phyloP scores from a whole-genome alignment of 2,113 vertebrate genomes.

The Macaca mulatta region DNA sequence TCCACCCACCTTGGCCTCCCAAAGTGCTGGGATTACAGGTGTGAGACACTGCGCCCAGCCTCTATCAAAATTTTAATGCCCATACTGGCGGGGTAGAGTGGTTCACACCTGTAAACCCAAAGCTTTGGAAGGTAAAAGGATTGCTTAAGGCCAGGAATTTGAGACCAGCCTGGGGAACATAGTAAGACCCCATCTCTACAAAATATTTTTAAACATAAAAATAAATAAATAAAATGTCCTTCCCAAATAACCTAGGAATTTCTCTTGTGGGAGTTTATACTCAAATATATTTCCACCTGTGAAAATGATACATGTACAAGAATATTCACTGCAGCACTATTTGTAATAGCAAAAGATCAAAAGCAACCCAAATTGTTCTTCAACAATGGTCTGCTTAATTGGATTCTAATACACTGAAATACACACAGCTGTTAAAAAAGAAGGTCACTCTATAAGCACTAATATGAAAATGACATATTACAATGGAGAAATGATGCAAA shows the following conservation, averaged over 20 bases:
- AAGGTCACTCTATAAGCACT: not conserved
- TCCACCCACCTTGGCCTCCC: too few species aligned
- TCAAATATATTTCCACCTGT: not conserved
- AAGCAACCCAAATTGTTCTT: not conserved
- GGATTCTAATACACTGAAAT: not conserved
- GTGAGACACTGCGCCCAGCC: too few species aligned
- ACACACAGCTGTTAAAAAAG: not conserved
- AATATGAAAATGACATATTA: not conserved
- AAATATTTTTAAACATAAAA: too few species aligned
- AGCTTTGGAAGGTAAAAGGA: too few species aligned
- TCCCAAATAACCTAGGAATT: not conserved
- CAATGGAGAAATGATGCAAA: not conserved
- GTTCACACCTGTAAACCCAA: too few species aligned
- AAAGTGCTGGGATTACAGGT: too few species aligned
- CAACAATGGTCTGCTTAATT: not conserved
- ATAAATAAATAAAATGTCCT: not conserved
- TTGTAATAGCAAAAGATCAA: not conserved
- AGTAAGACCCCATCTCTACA: too few species aligned
- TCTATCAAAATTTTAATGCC: too few species aligned
- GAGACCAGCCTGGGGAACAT: too few species aligned
- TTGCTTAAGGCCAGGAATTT: too few species aligned
- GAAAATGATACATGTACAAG: not conserved
- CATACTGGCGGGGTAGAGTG: too few species aligned
- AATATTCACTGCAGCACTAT: not conserved
- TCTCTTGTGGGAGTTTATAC: not conserved